phyloP scores from a whole-genome alignment of 2,888 invertebrate species.

The Pollenia griseotomentosa region DNA sequence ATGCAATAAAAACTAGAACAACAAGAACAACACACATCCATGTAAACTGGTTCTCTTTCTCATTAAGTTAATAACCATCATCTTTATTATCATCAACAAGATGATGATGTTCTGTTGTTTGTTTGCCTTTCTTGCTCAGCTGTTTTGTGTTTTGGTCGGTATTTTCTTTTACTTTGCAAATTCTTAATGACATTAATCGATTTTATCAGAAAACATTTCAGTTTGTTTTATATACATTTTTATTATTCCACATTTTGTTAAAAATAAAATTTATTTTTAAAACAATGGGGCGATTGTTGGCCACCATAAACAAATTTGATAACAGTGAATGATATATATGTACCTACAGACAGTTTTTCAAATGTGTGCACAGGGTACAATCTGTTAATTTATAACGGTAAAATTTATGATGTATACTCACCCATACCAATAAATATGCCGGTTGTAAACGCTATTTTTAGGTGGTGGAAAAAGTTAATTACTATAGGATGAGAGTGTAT shows the following conservation, averaged over 20 bases:
- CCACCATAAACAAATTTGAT: conserved; percentile 33
- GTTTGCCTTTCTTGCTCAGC: conserved; percentile 46
- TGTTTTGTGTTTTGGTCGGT: conserved; percentile 71
- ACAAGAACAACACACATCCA: background rate
- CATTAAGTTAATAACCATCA: background rate
- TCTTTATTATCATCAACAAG: background rate
- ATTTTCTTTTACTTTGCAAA: conserved; percentile 54
- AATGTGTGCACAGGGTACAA: background rate
- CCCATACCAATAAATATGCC: too few relatives aligned
- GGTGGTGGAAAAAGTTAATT: too few relatives aligned
- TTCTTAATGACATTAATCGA: conserved; percentile 53
- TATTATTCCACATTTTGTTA: background rate
- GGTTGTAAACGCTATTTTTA: too few relatives aligned
- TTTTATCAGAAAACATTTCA: conserved; percentile 50
- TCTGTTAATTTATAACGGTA: conserved; percentile 46
- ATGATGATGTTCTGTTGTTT: conserved; percentile 8
- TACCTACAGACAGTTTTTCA: background rate
- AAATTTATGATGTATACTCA: conserved; percentile 21
- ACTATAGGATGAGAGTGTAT: too few relatives aligned
- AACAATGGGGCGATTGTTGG: background rate
- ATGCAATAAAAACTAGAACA: too few relatives aligned
- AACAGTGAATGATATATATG: background rate
- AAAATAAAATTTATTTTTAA: conserved; percentile 1
- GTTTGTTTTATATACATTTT: background rate
- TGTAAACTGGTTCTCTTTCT: background rate